phyloP scores from a whole-genome alignment of 2,797 vertebrate species.

The Liasis olivaceus region DNA sequence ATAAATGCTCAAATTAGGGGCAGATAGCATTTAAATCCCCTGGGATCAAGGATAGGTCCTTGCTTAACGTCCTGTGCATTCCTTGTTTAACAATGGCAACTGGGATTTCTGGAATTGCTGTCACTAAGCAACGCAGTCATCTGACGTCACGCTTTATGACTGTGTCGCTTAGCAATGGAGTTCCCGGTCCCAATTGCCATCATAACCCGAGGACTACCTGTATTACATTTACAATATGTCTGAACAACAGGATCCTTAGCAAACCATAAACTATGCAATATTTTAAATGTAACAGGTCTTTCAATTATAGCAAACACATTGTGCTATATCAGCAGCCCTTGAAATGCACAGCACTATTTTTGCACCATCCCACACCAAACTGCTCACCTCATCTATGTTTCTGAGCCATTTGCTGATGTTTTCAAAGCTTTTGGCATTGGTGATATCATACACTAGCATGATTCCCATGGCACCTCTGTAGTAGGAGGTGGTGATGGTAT shows the following conservation, averaged over 20 bases:
- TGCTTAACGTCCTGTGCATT: no score
- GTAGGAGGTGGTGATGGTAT: slow-evolving; percentile 99
- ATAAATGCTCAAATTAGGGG: not conserved
- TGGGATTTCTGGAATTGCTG: no score
- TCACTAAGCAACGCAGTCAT: no score
- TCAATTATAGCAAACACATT: not conserved
- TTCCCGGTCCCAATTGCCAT: no score
- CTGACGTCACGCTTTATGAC: no score
- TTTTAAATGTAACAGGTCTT: not conserved
- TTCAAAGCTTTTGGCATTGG: slow-evolving; percentile 98
- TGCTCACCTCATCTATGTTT: slow-evolving; percentile 95
- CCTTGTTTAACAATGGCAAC: no score
- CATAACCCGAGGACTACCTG: no score
- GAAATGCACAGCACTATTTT: not conserved
- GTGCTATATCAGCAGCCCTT: no score
- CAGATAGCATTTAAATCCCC: not conserved
- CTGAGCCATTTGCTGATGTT: slow-evolving; percentile 99
- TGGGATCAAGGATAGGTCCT: not conserved
- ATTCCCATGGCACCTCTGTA: slow-evolving; percentile 99
- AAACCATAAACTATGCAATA: not conserved
- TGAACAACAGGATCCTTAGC: not conserved
- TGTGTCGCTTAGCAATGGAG: no score
- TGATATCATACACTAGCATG: slow-evolving; percentile 99
- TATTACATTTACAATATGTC: no score
- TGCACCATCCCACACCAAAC: no score